Conservation (phyloP, 2,888 invertebrate species). For the Uloborus plumipes region DNA sequence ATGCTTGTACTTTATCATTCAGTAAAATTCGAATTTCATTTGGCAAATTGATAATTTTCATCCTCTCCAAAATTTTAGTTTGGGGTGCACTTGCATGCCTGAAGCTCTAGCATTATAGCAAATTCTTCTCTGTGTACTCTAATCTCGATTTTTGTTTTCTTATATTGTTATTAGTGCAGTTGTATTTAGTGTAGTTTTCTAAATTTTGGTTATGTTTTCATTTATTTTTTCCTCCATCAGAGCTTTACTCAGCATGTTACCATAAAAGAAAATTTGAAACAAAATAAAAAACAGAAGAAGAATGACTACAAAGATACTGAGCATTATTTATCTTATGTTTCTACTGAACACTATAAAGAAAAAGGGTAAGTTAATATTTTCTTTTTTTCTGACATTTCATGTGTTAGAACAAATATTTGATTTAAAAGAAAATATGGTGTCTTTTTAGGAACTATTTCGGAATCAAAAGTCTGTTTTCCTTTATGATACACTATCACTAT, state of each 20-base stretch:
- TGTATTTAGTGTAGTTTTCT: too few species aligned
- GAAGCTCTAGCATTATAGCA: too few species aligned
- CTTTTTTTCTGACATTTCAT: neutral
- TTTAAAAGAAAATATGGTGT: neutral
- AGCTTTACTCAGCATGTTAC: slow-evolving; percentile 25
- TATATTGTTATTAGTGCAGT: too few species aligned
- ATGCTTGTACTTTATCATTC: too few species aligned
- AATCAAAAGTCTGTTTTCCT: too few species aligned
- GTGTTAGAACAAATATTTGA: neutral
- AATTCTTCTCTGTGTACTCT: too few species aligned
- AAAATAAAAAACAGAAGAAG: slow-evolving; percentile 54
- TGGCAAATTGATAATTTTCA: too few species aligned
- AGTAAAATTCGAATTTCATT: too few species aligned
- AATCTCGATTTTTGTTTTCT: too few species aligned
- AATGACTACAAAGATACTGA: slow-evolving; percentile 78
- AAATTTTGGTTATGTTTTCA: neutral
- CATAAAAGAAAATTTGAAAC: slow-evolving; percentile 2
- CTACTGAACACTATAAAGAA: slow-evolving; percentile 88
- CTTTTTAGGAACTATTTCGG: neutral
- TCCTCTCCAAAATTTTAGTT: too few species aligned
- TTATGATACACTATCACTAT: too few species aligned
- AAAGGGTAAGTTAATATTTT: slow-evolving; percentile 76
- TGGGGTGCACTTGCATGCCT: too few species aligned
- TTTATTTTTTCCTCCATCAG: slow-evolving; percentile 26
- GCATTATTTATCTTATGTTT: slow-evolving; percentile 88